Evolutionary conservation across 37 sponge, comb jelly and placozoan genomes (phyloP), one percentile per base, ranked within the genome.

Genomic region (Oopsacas minuta): DNA sequence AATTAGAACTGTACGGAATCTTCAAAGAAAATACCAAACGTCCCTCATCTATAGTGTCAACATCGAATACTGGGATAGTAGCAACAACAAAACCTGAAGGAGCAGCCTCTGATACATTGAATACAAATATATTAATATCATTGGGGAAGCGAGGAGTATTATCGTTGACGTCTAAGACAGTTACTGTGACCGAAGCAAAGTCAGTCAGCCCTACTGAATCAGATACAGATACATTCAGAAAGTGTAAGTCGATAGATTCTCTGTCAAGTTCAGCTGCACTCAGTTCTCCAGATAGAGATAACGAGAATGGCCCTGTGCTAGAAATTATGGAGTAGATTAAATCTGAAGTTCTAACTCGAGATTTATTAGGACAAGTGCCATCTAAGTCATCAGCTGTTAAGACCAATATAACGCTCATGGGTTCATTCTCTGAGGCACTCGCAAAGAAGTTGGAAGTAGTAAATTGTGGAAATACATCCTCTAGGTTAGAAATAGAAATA

Each of bases 281-380:
- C 22, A 61, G 75, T n/a, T 61, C 75, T 12, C 75, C 75, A 20
- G 75, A 61, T 20, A 61, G 30, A 20, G 75, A 61, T 10, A 61
- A n/a, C 28, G 75, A 32, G 30, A 61, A 61, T 61, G 7, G 75
- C 28, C 30, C 32, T 34, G 30, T n/a, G 20, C 30, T 61, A 25
- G 75, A 25, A 61, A 61, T n/a, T 61, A 61, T 5, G 7, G 75
- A 61, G 30, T 25, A 61, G 75, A 61, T 61, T 25, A 61, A n/a
- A 5, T 32, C 3, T 32, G 75, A 34, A 20, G 30, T 7, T 25
- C 3, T 32, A 25, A 32, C 75, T 10, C 75, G 75, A 61, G 75
- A 61, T n/a, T 61, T 61, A 61, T 61, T 61, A n/a, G 75, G 75
- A 61, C 75, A 61, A 25, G 28, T 61, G 3, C 75, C 75, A 61